phyloP scores from a whole-genome alignment of 2,888 invertebrate species.

The Melolontha melolontha region DNA sequence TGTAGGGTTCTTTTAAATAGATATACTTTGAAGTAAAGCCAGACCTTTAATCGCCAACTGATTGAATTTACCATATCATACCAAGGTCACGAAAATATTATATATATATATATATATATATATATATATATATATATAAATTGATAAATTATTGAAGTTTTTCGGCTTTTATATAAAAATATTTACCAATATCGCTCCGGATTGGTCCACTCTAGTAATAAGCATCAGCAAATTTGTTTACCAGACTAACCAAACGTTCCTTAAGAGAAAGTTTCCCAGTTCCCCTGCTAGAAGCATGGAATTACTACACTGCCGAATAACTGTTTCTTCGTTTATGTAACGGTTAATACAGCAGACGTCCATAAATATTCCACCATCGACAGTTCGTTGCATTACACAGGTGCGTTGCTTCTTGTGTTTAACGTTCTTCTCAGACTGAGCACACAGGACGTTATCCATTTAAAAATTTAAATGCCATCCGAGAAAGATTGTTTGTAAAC shows the following conservation, averaged over 20 bases:
- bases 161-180: too few species aligned
- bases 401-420: constrained; percentile 1
- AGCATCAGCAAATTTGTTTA: too few species aligned
- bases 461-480: constrained; percentile 38
- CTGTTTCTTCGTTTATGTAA: constrained; percentile 34
- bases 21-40: too few species aligned
- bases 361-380: constrained; percentile 19
- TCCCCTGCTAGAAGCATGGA: background rate
- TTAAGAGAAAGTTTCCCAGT: constrained; percentile 7
- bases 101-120: too few species aligned
- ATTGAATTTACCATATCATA: too few species aligned
- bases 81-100: too few species aligned
- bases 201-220: too few species aligned
- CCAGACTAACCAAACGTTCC: background rate
- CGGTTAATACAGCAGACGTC: constrained; percentile 27
- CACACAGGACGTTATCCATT: constrained; percentile 21
- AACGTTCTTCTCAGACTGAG: background rate
- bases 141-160: too few species aligned
- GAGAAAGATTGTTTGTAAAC: constrained; percentile 40
- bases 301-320: background rate
- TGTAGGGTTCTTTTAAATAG: too few species aligned
- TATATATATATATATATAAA: too few species aligned
- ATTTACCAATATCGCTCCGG: too few species aligned
- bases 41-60: too few species aligned
- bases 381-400: constrained; percentile 9